phyloP scores from a whole-genome alignment of 2,797 vertebrate species.

The Pseudomugil gertrudae region DNA sequence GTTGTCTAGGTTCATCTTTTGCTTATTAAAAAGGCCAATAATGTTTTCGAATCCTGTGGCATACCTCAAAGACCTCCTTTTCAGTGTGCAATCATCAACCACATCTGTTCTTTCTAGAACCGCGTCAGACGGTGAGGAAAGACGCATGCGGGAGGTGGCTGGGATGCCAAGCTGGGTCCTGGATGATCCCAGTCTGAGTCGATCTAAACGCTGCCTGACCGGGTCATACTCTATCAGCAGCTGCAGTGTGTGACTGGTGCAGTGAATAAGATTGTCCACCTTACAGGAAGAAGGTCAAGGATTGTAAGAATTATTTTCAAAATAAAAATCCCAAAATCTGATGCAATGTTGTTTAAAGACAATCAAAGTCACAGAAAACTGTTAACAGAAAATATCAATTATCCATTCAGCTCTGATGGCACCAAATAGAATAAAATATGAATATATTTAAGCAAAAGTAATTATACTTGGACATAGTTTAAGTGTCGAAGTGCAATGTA shows the following conservation, averaged over 20 bases:
- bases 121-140: conserved; percentile 80
- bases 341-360: neutral
- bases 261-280: conserved; percentile 92
- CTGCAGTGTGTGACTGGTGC: conserved; percentile 92
- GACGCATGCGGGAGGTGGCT: conserved; percentile 82
- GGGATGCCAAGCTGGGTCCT: conserved; percentile 75
- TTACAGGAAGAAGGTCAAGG: conserved; percentile 45
- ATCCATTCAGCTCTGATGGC: neutral
- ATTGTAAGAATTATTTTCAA: neutral
- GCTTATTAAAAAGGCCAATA: neutral
- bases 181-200: conserved; percentile 84
- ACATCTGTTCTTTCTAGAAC: conserved; percentile 87
- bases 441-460: neutral
- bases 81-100: conserved; percentile 85
- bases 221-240: conserved; percentile 95
- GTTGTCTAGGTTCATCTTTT: neutral
- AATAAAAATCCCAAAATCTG: neutral
- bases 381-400: neutral
- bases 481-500: neutral
- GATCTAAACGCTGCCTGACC: conserved; percentile 88
- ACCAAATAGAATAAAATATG: neutral
- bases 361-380: neutral
- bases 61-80: conserved; percentile 91
- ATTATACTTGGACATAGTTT: neutral
- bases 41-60: neutral